Percentiles rank a stretch among this genome's conserved stretches.
These are phyloP conservation scores for Telmatochromis brichardi DNA, from an alignment of 2,113 vertebrate species.

Conservation along the genomic window DNA sequence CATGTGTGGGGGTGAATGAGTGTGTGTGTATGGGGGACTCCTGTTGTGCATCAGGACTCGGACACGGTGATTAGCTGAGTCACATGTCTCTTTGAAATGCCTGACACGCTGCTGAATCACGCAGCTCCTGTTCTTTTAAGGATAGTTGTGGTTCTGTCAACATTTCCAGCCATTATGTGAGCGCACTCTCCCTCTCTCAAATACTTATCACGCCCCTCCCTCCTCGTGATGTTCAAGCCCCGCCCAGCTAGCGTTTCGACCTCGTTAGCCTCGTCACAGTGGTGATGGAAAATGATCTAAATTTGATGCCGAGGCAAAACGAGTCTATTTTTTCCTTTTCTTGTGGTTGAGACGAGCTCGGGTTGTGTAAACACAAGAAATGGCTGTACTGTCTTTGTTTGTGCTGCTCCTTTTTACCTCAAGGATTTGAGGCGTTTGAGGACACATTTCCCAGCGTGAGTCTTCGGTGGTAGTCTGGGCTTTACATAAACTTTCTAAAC, in stretches of 20 bases:
- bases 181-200: not conserved
- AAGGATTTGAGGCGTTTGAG: not conserved
- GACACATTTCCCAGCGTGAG: not conserved
- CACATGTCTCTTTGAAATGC: not conserved
- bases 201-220: not conserved
- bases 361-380: not conserved
- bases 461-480: not conserved
- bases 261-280: slow-evolving; percentile 11
- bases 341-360: not conserved
- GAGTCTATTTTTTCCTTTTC: not conserved
- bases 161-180: not conserved
- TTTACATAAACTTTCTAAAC: not conserved
- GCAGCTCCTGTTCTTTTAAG: not conserved
- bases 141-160: not conserved
- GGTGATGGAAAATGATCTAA: slow-evolving; percentile 2
- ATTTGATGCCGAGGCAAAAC: slow-evolving; percentile 11
- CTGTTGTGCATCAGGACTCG: not conserved
- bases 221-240: not conserved
- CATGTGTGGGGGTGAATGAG: not conserved
- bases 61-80: not conserved
- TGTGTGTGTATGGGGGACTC: not conserved
- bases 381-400: not conserved
- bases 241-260: not conserved
- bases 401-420: not conserved
- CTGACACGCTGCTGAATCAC: slow-evolving; percentile 16